phyloP scores from a whole-genome alignment of 2,888 invertebrate species.

The Agrochola litura region DNA sequence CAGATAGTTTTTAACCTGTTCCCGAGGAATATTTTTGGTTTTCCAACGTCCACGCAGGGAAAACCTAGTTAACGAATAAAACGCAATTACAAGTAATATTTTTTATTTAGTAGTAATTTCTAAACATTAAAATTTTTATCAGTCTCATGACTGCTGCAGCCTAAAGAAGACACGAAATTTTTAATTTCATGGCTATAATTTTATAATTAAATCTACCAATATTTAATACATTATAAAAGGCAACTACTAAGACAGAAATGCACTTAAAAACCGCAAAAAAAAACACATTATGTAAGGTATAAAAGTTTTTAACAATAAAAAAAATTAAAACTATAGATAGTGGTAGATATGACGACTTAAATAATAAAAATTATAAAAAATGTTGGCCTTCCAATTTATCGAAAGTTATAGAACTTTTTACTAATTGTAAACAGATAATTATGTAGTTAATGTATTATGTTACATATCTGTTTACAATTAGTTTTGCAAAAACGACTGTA shows the following conservation, averaged over 20 bases:
- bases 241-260: no score
- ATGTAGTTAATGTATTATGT: no score
- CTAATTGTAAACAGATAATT: no score
- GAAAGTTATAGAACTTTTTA: neutral
- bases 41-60: neutral
- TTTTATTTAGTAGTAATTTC: neutral
- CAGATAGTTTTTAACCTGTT: no score
- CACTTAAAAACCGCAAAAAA: neutral
- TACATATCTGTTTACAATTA: neutral
- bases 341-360: no score
- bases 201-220: neutral
- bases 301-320: no score
- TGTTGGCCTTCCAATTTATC: neutral
- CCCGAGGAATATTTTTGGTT: no score
- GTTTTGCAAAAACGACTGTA: neutral
- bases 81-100: neutral
- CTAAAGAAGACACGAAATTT: neutral
- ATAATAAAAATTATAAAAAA: no score
- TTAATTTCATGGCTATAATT: neutral
- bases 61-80: neutral
- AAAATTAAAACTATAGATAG: no score
- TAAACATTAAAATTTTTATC: neutral
- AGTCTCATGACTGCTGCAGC: slow-evolving; percentile 5
- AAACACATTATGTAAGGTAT: neutral
- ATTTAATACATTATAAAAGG: neutral